phyloP scores from a whole-genome alignment of 1,140 invertebrate species.

The Heliconius himera region DNA sequence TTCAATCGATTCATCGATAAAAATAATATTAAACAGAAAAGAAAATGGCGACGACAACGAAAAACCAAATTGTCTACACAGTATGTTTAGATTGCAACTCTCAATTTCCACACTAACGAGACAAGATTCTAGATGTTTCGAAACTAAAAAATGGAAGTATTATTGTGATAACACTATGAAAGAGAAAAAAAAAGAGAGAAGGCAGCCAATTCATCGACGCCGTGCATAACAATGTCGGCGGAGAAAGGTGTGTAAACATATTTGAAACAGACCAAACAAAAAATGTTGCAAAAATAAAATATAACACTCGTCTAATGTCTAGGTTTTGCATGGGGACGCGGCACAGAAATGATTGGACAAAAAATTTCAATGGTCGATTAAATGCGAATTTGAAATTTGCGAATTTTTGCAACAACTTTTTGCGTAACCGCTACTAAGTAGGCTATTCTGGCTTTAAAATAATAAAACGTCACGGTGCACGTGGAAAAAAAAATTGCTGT shows the following conservation, averaged over 20 bases:
- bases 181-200: not conserved
- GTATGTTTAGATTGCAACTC: not conserved
- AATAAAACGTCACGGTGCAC: constrained; percentile 2
- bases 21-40: not conserved
- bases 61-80: not conserved
- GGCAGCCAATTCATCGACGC: not conserved
- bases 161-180: constrained; percentile 16
- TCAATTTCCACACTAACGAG: constrained; percentile 3
- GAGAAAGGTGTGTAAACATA: constrained; percentile 34
- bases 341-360: constrained; percentile 17
- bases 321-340: constrained; percentile 16
- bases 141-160: constrained; percentile 6
- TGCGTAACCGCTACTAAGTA: not conserved
- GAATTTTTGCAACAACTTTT: constrained; percentile 16
- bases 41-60: not conserved
- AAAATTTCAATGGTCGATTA: constrained; percentile 21
- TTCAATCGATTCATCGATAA: not conserved
- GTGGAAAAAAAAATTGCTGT: not conserved
- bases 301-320: constrained; percentile 20
- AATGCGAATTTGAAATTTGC: constrained; percentile 9
- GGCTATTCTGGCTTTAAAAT: constrained; percentile 9
- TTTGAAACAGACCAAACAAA: constrained; percentile 23
- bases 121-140: constrained; percentile 1
- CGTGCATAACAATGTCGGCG: constrained; percentile 16
- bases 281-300: constrained; percentile 23